Conservation (phyloP, 2,113 vertebrate species). For the Oreotrochilus melanogaster region DNA sequence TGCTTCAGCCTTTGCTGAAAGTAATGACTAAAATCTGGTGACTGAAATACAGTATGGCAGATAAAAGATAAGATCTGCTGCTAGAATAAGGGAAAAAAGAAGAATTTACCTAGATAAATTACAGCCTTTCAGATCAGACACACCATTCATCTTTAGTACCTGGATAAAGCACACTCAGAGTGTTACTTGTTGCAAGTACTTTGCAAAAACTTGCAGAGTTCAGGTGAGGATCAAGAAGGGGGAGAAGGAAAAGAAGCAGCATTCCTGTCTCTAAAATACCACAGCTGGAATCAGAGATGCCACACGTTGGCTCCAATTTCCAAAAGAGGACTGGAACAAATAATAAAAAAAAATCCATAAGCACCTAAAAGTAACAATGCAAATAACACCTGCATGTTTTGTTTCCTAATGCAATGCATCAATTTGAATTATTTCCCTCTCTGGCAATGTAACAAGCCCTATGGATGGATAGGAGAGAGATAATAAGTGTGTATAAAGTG, state of each 20-base stretch:
- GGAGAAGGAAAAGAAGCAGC: not conserved
- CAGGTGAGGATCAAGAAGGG: not conserved
- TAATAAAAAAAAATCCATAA: not conserved
- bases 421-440: not conserved
- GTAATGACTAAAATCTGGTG: not conserved
- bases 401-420: not conserved
- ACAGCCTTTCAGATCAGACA: not conserved
- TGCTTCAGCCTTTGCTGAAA: not conserved
- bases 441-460: not conserved
- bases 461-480: not conserved
- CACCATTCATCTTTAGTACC: not conserved
- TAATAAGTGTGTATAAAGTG: not conserved
- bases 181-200: not conserved
- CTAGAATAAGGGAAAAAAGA: not conserved
- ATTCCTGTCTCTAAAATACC: not conserved
- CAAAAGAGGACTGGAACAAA: not conserved
- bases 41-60: not conserved
- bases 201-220: not conserved
- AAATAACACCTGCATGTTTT: not conserved
- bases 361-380: not conserved
- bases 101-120: not conserved
- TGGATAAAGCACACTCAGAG: not conserved
- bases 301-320: not conserved
- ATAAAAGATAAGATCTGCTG: not conserved
- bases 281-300: not conserved